Conservation (phyloP, 2,888 invertebrate species). For the Drosophila prostipennis region DNA sequence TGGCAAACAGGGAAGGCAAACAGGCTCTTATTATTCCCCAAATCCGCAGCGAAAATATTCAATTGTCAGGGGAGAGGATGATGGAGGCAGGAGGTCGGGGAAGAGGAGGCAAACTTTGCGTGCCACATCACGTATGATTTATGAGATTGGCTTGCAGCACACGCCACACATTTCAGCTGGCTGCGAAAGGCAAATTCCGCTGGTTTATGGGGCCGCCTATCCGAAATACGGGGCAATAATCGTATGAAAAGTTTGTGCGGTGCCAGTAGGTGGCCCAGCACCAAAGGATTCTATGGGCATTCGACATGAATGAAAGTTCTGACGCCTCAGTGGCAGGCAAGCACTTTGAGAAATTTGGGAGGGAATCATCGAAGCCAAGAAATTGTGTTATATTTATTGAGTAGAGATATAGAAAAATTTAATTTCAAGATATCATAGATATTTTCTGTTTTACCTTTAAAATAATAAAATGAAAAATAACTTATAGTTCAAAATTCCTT, state of each 20-base stretch:
- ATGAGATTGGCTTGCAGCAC: slow-evolving; percentile 42
- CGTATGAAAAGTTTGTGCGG: slow-evolving; percentile 27
- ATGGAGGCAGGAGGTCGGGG: no score
- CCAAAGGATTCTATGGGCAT: slow-evolving; percentile 33
- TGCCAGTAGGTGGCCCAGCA: slow-evolving; percentile 43
- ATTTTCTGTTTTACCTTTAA: no score
- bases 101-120: slow-evolving; percentile 12
- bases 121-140: slow-evolving; percentile 47
- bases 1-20: slow-evolving; percentile 41
- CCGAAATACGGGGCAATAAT: slow-evolving; percentile 23
- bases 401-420: no score
- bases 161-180: slow-evolving; percentile 23
- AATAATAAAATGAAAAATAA: no score
- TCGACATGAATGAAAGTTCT: slow-evolving; percentile 40
- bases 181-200: slow-evolving; percentile 6
- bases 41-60: slow-evolving; percentile 11
- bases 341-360: slow-evolving; percentile 8
- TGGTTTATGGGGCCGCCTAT: slow-evolving; percentile 24
- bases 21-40: slow-evolving; percentile 15
- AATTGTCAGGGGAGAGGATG: slow-evolving; percentile 5
- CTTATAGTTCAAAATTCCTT: no score
- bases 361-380: no score
- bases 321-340: slow-evolving; percentile 9
- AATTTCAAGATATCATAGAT: no score
- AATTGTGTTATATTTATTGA: no score